Evolutionary conservation across 2,888 invertebrate species (phyloP), one percentile per base, ranked within the genome.

Genomic region (Zaprionus bogoriensis): DNA sequence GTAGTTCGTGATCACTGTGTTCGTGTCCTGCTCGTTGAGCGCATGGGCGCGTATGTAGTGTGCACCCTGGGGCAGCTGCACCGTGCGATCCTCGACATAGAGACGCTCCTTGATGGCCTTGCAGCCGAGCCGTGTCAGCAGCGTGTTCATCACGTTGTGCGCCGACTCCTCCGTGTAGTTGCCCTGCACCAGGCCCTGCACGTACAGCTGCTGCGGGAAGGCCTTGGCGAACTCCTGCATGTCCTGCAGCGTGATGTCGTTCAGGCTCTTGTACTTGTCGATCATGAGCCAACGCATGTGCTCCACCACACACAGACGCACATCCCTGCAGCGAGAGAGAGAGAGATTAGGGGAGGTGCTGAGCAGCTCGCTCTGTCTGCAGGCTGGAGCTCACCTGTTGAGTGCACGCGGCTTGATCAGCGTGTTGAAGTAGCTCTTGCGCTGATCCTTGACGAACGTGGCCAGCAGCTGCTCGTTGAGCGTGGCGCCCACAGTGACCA

Each of bases 1-100:
- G 91, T 97, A 97, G 92, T 97, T 97, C 9, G 94, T 94, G 28
- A 97, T 93, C 54, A 95, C 93, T 10, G 96, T 96, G 91, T 97
- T 98, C 0, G 93, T 92, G 75, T 97, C 96, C 4, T 92, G 92
- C 3, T 92, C 91, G 90, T 97, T 96, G 53, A 96, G 93, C 20
- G 95, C 95, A 82, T 92, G 90, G 36, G 96, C 93, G 41, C 94
- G 92, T 51, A 95, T 92, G 74, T 92, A 94, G 44, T 92, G 92
- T 68, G 93, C 93, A 6, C 96, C 95, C 23, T 91, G 88, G 0
- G 96, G 96, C 50, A 97, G 78, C 87, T 95, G 92, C 64, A 92
- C 91, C 0, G 96, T 93, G 45, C 92, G 91, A 53, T 93, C 92
- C 93, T 95, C 90, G 10, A 92, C 88, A 10, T 65, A 79, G n/a